Evolutionary conservation across 2,113 vertebrate species (phyloP).

Genomic region (Zosterops borbonicus): DNA sequence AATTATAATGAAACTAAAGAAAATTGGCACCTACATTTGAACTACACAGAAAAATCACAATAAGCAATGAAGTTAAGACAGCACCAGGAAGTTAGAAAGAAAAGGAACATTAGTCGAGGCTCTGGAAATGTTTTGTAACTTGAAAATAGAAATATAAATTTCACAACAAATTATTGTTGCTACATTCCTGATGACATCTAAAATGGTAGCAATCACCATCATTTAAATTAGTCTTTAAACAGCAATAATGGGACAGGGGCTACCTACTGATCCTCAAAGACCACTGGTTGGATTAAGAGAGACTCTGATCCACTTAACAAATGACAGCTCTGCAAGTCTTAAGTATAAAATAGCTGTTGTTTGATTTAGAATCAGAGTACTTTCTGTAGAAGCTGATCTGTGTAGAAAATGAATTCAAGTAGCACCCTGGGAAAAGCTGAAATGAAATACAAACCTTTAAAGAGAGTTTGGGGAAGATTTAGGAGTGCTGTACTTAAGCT

Average conservation of each 20-base stretch:
- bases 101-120: background rate
- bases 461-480: conserved; percentile 6
- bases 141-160: background rate
- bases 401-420: conserved; percentile 10
- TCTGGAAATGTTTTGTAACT: background rate
- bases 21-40: background rate
- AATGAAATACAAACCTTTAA: conserved; percentile 17
- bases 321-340: background rate
- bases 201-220: background rate
- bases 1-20: background rate
- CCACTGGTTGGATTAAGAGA: background rate
- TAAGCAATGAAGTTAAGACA: background rate
- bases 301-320: background rate
- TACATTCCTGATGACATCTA: background rate
- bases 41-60: background rate
- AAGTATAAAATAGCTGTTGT: background rate
- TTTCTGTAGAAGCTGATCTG: background rate
- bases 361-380: background rate
- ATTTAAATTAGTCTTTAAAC: background rate
- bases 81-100: background rate
- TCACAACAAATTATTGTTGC: background rate
- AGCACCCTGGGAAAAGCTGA: background rate
- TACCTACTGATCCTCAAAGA: background rate
- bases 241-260: background rate
- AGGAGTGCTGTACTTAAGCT: background rate